Percentiles rank a stretch among this genome's conserved stretches.
Evolutionary conservation across 2,888 invertebrate genomes (phyloP).

Genomic region (Platycheirus rosarum): DNA sequence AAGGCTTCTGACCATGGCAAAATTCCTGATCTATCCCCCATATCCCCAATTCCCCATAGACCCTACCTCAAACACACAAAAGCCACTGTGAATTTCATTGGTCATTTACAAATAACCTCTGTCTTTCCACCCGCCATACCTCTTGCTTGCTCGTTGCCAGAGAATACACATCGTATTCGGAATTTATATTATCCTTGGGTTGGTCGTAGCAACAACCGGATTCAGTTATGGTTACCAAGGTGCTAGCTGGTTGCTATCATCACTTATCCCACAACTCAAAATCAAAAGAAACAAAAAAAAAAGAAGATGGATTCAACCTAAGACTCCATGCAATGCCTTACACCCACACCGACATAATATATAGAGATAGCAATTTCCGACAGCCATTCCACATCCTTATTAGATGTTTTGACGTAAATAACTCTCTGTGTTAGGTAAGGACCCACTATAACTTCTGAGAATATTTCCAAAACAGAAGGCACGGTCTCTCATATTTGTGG

Average conservation of each 20-base stretch:
- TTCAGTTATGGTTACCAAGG: constrained; percentile 63
- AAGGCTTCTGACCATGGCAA: constrained; percentile 34
- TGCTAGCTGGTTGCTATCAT: constrained; percentile 69
- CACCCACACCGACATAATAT: not conserved
- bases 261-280: constrained; percentile 60
- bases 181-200: constrained; percentile 60
- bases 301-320: constrained; percentile 35
- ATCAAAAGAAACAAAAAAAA: constrained; percentile 10
- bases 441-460: constrained; percentile 29
- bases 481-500: constrained; percentile 64
- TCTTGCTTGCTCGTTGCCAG: constrained; percentile 14
- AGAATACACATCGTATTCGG: constrained; percentile 4
- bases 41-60: not conserved
- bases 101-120: constrained; percentile 65
- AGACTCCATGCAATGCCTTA: constrained; percentile 29
- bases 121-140: constrained; percentile 25
- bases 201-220: constrained; percentile 50
- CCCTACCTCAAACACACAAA: constrained; percentile 24
- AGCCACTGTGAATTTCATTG: constrained; percentile 62
- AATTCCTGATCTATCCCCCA: constrained; percentile 24
- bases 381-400: constrained; percentile 67
- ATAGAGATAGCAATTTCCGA: constrained; percentile 57
- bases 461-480: constrained; percentile 65
- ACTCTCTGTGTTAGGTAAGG: constrained; percentile 44
- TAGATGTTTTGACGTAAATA: constrained; percentile 72